These are phyloP conservation scores for Pseudomugil gertrudae DNA, from an alignment of 2,797 vertebrate genomes.

Conservation along the genomic window DNA sequence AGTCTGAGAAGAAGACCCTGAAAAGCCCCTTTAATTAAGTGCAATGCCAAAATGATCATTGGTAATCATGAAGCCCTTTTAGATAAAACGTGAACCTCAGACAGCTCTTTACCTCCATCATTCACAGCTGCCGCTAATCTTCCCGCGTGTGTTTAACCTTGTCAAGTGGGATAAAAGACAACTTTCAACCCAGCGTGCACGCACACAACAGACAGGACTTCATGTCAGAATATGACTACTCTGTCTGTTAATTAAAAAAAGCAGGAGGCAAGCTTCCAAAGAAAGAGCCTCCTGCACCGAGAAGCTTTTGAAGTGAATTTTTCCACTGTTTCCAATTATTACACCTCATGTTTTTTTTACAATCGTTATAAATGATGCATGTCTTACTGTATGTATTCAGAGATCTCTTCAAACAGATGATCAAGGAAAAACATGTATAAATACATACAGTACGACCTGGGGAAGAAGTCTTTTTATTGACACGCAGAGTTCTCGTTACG, in stretches of 20 bases:
- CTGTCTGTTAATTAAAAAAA: slow-evolving; percentile 54
- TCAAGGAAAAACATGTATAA: slow-evolving; percentile 33
- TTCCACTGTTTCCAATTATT: slow-evolving; percentile 34
- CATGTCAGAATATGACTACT: slow-evolving; percentile 43
- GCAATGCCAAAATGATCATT: neutral
- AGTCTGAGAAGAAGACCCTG: slow-evolving; percentile 2
- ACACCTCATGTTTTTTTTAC: slow-evolving; percentile 35
- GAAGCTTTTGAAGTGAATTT: slow-evolving; percentile 51
- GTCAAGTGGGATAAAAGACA: slow-evolving; percentile 46
- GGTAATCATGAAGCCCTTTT: slow-evolving; percentile 16
- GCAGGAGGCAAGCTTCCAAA: slow-evolving; percentile 32
- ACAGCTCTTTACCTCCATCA: slow-evolving; percentile 19
- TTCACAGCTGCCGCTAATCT: slow-evolving; percentile 24
- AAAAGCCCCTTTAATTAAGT: slow-evolving; percentile 5
- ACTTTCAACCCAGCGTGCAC: slow-evolving; percentile 33
- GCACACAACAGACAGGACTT: slow-evolving; percentile 29
- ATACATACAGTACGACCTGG: slow-evolving; percentile 17
- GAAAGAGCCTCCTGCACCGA: slow-evolving; percentile 30
- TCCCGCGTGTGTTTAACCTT: slow-evolving; percentile 44
- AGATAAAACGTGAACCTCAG: slow-evolving; percentile 18
- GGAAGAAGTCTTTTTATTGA: slow-evolving; percentile 29
- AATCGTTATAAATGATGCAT: slow-evolving; percentile 44
- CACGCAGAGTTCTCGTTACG: slow-evolving; percentile 32
- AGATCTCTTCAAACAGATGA: slow-evolving; percentile 40
- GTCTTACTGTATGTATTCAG: slow-evolving; percentile 29